Base-by-base conservation (phyloP, 1,140 invertebrate species). In the Drosophila truncata region DNA sequence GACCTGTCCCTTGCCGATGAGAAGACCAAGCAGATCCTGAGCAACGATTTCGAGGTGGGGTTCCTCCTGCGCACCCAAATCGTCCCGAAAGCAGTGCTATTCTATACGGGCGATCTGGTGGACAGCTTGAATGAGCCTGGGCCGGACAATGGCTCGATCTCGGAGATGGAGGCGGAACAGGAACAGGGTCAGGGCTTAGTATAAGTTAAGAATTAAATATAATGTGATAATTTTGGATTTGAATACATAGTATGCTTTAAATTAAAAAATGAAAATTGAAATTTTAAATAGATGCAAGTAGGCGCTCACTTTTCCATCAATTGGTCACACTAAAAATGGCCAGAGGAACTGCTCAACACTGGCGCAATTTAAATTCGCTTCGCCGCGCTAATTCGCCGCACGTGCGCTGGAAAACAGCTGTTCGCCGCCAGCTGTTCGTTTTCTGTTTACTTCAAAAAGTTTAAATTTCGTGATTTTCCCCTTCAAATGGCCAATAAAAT, bases 41-140 rank as follows among this genome's bases (percentile, higher is more conserved):
- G 96, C 9, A 96, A 95, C 67, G 98, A 99, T 94, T 99, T 98
- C 93, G 98, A 99, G 94, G 97, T 99, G 93, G 98, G 98, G 16
- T 98, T 99, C 94, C 98, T 99, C 92, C 97, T 99, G 79, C 95
- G 97, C 88, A 98, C 99, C 86, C 95, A 97, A 69, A 96, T 99
- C 70, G 96, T 99, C 62, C 98, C 98, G 11, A 95, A 96, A 88
- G 98, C 98, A 67, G 96, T 99, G 46, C 94, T 99, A 20, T 99
- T 98, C 81, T 99, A 96, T 91, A 99, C 98, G 76, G 98, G 96
- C 31, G 96, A 97, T 93, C 95, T 95, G 29, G 96, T 69, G 94
- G 96, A 88, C 18, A 88, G 67, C 65, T 41, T 63, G 13, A 79
- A 73, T 42, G 85, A 88, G 10, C 1, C 16, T 2, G 25, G 9